Base-by-base conservation (phyloP, 2,888 invertebrate species). In the Philopedon plagiatum region DNA sequence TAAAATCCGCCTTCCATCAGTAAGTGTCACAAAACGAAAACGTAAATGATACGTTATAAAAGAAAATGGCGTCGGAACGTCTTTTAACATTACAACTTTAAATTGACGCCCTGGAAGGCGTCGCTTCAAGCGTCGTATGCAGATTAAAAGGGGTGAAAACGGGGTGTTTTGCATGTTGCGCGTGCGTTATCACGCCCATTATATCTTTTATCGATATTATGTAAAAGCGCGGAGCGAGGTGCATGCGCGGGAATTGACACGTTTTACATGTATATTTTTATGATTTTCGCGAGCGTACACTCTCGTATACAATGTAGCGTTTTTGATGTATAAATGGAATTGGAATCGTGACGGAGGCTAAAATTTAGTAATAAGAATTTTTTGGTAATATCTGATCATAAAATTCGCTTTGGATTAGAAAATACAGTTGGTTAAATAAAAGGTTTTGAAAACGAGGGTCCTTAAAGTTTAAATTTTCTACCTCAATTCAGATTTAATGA, bases 191-290 rank as follows among this genome's bases (percentile, higher is more conserved):
- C 75, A 75, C 75, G 75, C 75, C 75, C 75, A 75, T 75, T 75
- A 75, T 75, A 75, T 75, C 75, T 72, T 67, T 72, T 83, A 85
- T 85, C 83, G 85, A 85, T 84, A 85, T 85, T 85, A 85, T 85
- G 85, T 85, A 85, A 85, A 84, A 81, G 80, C 63, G 65, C 66
- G 76, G 78, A 83, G 69, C 63, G 54, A 41, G 60, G 73, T 70
- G 73, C 70, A 74, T 74, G 73, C 70, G 73, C 85, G 84, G 83
- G 80, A 63, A 68, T 67, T 68, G 77, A 81, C 83, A 81, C 83
- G 81, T 83, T 84, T 83, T 84, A 83, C 83, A 84, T 84, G 83
- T 82, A 84, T 83, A 83, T 83, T 83, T 84, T 83, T 83, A 84
- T 83, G 81, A 82, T 79, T 71, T 81, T 81, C 82, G 57, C 44